A percentile compares a stretch with the other conserved stretches of the same genome.
Evolutionary conservation across 2,113 vertebrate genomes (phyloP).

Genomic region (Struthio camelus): DNA sequence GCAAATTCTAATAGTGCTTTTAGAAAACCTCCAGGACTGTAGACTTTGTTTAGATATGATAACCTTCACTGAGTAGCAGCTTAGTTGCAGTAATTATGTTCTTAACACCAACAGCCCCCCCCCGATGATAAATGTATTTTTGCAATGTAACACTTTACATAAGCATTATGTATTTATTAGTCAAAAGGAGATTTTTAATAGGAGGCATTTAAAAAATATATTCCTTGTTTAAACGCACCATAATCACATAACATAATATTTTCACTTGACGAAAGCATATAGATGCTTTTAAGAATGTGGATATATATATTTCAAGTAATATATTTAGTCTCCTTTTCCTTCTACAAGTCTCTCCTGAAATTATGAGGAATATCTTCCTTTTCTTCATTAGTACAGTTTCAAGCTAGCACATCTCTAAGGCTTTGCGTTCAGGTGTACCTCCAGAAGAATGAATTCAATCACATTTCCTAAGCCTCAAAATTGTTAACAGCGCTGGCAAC

Average conservation of each 20-base stretch:
- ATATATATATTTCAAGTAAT: background rate
- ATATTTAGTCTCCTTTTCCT: background rate
- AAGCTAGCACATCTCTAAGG: background rate
- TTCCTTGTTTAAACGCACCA: background rate
- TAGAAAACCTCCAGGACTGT: background rate
- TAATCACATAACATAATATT: background rate
- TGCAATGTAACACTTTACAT: background rate
- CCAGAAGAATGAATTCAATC: background rate
- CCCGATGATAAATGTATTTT: background rate
- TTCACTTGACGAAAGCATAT: background rate
- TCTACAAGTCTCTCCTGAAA: background rate
- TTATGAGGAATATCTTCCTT: background rate
- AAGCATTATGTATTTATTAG: background rate
- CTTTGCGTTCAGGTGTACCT: background rate
- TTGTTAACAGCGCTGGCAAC: background rate
- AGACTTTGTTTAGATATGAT: conserved; percentile 25
- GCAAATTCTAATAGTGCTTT: background rate
- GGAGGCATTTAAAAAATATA: background rate
- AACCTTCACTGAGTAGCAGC: background rate
- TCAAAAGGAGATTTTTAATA: background rate
- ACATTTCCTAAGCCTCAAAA: background rate
- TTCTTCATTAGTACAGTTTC: background rate
- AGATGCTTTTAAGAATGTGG: background rate
- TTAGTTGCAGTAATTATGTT: conserved; percentile 3
- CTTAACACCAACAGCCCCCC: background rate